Conservation (phyloP, 2,888 invertebrate species). For the Heteromyza rotundicornis region DNA sequence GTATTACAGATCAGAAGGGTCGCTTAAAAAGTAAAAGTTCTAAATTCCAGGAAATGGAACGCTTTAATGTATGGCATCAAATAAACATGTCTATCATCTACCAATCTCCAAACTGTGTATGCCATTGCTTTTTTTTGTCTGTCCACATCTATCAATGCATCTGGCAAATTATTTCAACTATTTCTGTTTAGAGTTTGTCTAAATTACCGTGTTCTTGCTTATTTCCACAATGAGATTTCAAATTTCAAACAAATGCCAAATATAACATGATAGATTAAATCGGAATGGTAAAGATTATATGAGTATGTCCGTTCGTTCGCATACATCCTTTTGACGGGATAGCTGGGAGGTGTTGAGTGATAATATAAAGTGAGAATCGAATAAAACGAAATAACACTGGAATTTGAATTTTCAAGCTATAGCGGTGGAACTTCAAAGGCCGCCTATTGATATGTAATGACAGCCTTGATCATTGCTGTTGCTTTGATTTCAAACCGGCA, state of each 20-base stretch:
- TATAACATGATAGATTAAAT: too few species aligned
- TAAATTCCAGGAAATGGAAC: not conserved
- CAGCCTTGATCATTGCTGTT: constrained; percentile 54
- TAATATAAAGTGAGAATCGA: too few species aligned
- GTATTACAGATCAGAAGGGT: not conserved
- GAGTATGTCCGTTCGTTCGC: not conserved
- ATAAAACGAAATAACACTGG: not conserved
- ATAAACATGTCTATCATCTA: constrained; percentile 4
- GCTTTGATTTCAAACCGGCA: constrained; percentile 50
- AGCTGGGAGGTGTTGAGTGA: too few species aligned
- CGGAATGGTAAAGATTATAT: too few species aligned
- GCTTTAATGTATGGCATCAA: constrained; percentile 1
- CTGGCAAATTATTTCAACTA: not conserved
- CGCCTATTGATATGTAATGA: constrained; percentile 52
- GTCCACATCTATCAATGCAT: not conserved
- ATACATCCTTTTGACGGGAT: constrained; percentile 4
- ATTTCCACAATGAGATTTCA: too few species aligned
- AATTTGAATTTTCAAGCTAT: constrained; percentile 15
- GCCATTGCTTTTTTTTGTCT: not conserved
- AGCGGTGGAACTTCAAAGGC: constrained; percentile 51
- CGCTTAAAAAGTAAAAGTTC: too few species aligned
- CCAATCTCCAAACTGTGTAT: not conserved
- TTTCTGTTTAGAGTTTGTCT: too few species aligned
- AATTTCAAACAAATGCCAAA: too few species aligned
- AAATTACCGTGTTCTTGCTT: too few species aligned